Evolutionary conservation across 2,113 vertebrate genomes (phyloP).

Genomic region (Myiagra hebetior): DNA sequence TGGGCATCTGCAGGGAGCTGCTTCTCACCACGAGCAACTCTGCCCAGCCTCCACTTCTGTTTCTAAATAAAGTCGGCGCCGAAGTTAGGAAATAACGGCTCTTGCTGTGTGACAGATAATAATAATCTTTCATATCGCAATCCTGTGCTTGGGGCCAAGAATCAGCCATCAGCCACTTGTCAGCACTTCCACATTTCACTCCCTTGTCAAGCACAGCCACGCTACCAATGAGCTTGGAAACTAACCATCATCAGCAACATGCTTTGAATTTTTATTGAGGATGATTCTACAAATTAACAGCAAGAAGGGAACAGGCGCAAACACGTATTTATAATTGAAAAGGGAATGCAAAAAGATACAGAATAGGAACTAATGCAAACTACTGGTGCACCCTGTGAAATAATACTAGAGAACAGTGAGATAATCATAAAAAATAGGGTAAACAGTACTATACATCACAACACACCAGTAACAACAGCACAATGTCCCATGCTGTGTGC

Average conservation of each 20-base stretch:
- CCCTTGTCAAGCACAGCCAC: not conserved
- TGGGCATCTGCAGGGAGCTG: not conserved
- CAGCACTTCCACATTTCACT: not conserved
- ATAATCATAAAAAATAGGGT: not conserved
- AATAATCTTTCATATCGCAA: not conserved
- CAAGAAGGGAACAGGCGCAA: not conserved
- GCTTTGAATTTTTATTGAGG: not conserved
- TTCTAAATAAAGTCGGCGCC: not conserved
- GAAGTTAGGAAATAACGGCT: not conserved
- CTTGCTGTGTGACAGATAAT: slow-evolving; percentile 6
- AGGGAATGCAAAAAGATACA: not conserved
- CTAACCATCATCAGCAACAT: not conserved
- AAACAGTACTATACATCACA: not conserved
- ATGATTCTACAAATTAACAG: not conserved
- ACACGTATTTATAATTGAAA: not conserved
- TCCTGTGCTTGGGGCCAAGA: not conserved
- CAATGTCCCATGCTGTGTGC: not conserved
- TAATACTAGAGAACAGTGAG: not conserved
- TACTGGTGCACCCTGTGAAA: not conserved
- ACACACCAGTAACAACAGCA: not conserved
- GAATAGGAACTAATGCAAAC: not conserved
- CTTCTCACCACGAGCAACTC: not conserved
- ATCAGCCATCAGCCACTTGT: not conserved
- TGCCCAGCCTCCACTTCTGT: not conserved
- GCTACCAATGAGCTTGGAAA: not conserved